A percentile compares a stretch with the other conserved stretches of the same genome.
These are phyloP conservation scores for Machimus rusticus DNA, from an alignment of 2,888 invertebrate genomes.

Conservation along the genomic window DNA sequence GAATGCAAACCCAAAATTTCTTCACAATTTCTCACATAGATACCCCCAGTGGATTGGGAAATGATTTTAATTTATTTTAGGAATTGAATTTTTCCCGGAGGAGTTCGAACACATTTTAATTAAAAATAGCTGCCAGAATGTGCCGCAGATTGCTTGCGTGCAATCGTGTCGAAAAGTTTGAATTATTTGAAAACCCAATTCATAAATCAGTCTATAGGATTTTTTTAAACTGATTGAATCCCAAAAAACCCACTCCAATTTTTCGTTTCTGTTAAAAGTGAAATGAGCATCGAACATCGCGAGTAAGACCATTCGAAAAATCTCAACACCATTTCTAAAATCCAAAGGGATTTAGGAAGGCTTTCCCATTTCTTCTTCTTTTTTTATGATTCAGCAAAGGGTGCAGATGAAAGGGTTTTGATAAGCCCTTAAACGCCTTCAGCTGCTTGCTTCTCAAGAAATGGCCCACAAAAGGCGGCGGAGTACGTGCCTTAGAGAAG, in stretches of 20 bases:
- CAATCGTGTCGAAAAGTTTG: not conserved
- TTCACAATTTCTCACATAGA: not conserved
- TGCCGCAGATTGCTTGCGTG: not conserved
- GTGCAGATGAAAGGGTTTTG: not conserved
- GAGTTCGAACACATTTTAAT: not conserved
- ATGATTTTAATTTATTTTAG: not conserved
- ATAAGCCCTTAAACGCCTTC: not conserved
- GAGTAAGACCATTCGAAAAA: not conserved
- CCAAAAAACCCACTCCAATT: not conserved
- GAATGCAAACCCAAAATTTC: not conserved
- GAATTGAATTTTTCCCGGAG: not conserved
- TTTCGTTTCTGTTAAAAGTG: not conserved
- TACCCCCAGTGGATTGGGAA: not conserved
- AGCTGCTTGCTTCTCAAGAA: not conserved
- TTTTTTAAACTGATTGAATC: not conserved
- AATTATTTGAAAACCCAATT: not conserved
- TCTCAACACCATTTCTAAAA: not conserved
- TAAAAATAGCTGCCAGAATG: not conserved
- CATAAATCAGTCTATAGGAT: not conserved
- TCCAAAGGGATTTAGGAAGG: not conserved
- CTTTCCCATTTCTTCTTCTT: not conserved
- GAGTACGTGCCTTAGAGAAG: not conserved
- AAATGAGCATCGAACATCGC: not conserved
- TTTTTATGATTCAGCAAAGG: not conserved
- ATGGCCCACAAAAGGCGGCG: not conserved